Evolutionary conservation across 2,113 vertebrate species (phyloP).

Genomic region (Mystacornis crossleyi): DNA sequence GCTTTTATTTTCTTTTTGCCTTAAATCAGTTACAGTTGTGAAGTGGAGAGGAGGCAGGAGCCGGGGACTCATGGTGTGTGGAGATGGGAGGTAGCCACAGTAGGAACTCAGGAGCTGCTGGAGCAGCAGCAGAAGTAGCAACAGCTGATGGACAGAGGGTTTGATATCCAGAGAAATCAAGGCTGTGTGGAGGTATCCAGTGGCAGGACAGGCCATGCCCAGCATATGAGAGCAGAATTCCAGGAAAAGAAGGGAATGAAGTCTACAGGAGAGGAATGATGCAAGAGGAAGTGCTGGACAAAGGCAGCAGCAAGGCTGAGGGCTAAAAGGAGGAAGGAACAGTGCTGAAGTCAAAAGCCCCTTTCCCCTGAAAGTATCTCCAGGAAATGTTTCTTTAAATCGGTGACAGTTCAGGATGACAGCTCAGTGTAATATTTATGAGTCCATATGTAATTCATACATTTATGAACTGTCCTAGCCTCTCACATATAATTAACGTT

Average conservation of each 20-base stretch:
- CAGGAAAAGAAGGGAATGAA: not conserved
- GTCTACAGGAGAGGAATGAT: not conserved
- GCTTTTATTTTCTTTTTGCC: conserved; percentile 9
- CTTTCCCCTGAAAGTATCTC: not conserved
- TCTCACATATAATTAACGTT: not conserved
- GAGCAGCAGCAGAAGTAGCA: not conserved
- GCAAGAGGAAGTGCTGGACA: not conserved
- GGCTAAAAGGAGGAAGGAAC: not conserved
- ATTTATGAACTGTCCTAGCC: not conserved
- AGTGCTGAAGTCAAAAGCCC: not conserved
- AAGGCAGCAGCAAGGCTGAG: not conserved
- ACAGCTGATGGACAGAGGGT: not conserved
- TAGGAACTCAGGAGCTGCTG: not conserved
- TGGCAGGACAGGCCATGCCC: not conserved
- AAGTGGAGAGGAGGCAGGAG: not conserved
- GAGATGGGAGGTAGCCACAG: not conserved
- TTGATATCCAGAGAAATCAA: not conserved
- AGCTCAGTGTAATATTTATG: not conserved
- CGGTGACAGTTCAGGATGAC: not conserved
- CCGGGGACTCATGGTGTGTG: accelerated
- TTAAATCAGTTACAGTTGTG: conserved; percentile 8
- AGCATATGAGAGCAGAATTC: not conserved
- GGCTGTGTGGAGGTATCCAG: not conserved
- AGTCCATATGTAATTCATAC: not conserved
- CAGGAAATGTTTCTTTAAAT: not conserved